Conservation (phyloP, 2,797 vertebrate genomes). For the Odontamblyopus lacepedii region DNA sequence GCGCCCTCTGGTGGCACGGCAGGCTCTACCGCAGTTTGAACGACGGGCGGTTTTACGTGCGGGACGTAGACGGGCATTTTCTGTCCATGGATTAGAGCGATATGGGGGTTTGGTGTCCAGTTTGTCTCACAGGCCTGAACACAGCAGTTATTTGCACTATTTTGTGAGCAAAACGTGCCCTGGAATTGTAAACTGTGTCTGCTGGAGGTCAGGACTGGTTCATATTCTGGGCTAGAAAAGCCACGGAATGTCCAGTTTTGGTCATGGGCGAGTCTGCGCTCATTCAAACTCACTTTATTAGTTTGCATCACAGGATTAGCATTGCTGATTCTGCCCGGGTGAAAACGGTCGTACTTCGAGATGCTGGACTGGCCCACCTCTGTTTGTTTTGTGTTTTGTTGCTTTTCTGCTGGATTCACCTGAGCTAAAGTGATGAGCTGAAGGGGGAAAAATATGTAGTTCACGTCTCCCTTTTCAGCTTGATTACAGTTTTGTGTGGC, state of each 20-base stretch:
- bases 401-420: background rate
- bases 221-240: background rate
- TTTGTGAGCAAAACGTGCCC: background rate
- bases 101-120: background rate
- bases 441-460: no score
- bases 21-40: background rate
- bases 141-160: background rate
- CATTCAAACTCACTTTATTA: background rate
- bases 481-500: no score
- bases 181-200: background rate
- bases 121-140: background rate
- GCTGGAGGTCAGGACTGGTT: background rate
- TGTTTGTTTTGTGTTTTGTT: background rate
- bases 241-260: background rate
- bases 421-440: background rate
- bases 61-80: background rate
- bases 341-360: background rate
- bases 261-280: background rate
- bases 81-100: background rate
- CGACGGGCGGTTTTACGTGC: background rate
- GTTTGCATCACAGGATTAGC: background rate
- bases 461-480: no score
- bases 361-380: background rate
- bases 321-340: background rate
- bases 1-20: background rate